A percentile compares a stretch with the other conserved stretches of the same genome.
phyloP scores from a whole-genome alignment of 1,140 invertebrate species.

The Drosophila arawakana region DNA sequence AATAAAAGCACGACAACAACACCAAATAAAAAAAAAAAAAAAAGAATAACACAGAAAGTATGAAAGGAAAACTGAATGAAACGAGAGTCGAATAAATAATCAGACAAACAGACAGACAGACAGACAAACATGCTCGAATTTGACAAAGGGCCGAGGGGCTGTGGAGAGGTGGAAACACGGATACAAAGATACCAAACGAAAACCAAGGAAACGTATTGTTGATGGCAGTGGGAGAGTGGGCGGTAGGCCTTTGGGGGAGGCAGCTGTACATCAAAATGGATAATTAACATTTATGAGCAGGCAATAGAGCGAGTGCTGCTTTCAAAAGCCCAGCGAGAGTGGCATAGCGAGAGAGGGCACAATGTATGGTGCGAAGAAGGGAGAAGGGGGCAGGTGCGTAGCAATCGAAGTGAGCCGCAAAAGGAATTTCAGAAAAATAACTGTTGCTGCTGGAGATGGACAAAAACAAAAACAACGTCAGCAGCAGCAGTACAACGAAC shows the following conservation, averaged over 20 bases:
- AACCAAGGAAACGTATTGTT: constrained; percentile 54
- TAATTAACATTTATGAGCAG: constrained; percentile 79
- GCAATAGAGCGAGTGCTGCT: constrained; percentile 54
- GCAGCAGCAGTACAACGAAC: constrained; percentile 28
- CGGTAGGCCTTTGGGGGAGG: constrained; percentile 4
- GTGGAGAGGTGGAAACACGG: constrained; percentile 4
- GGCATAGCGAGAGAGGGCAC: neutral
- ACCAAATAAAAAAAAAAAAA: neutral
- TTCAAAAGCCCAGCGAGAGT: constrained; percentile 31
- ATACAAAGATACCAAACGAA: constrained; percentile 19
- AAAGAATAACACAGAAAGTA: neutral
- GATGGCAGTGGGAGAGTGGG: neutral
- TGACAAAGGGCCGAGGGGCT: neutral
- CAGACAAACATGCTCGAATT: neutral
- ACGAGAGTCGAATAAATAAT: constrained; percentile 75
- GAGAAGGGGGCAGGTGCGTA: constrained; percentile 18
- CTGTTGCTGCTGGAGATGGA: constrained; percentile 68
- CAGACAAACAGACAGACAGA: constrained; percentile 34
- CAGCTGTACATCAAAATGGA: constrained; percentile 55
- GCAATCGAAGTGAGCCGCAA: constrained; percentile 55
- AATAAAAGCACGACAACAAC: neutral
- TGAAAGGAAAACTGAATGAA: constrained; percentile 28
- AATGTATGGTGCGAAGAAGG: too few relatives aligned
- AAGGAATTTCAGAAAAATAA: constrained; percentile 64
- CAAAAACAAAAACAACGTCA: constrained; percentile 13